Conservation (phyloP, 1,140 invertebrate genomes). For the Cydia amplana region DNA sequence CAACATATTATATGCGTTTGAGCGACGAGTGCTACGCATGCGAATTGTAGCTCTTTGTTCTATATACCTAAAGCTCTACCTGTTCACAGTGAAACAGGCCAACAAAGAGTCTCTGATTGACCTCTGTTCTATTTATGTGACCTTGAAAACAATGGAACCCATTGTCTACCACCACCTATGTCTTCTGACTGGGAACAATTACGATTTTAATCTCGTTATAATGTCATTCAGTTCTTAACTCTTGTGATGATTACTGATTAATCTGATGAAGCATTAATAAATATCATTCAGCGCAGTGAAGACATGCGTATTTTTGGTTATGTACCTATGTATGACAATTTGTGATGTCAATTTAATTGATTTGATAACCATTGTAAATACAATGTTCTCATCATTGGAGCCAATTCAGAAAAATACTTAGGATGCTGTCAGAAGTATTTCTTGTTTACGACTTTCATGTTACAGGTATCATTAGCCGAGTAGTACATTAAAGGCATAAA, state of each 20-base stretch:
- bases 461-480: too few relatives aligned
- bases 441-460: too few relatives aligned
- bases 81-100: not conserved
- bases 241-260: not conserved
- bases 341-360: not conserved
- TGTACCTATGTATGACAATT: too few relatives aligned
- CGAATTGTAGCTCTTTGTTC: too few relatives aligned
- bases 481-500: too few relatives aligned
- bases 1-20: too few relatives aligned
- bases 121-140: not conserved
- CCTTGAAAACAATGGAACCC: constrained; percentile 3
- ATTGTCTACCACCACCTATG: constrained; percentile 1
- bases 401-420: too few relatives aligned
- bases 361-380: not conserved
- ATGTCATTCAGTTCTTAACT: constrained; percentile 1
- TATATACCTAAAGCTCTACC: not conserved
- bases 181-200: not conserved
- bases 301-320: not conserved
- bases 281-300: not conserved
- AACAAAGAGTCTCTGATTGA: constrained; percentile 2
- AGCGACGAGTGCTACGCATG: too few relatives aligned
- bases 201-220: constrained; percentile 11
- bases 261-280: not conserved
- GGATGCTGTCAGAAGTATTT: too few relatives aligned
- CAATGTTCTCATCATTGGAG: too few relatives aligned